Conservation (phyloP, 2,113 vertebrate genomes). For the Laticauda laticaudata region DNA sequence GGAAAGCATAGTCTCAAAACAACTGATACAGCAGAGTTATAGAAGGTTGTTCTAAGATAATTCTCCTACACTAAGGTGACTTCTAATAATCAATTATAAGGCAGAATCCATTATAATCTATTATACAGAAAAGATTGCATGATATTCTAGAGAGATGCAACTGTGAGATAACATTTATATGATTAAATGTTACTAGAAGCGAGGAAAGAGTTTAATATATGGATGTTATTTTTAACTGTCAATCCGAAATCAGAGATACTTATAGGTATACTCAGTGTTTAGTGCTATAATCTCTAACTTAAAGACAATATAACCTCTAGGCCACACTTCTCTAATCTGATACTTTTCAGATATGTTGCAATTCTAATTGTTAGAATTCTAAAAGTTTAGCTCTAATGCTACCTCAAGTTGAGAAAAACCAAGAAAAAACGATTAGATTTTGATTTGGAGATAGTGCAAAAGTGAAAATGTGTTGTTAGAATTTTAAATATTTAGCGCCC, state of each 20-base stretch:
- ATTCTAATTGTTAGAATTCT: background rate
- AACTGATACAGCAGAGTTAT: background rate
- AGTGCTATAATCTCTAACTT: background rate
- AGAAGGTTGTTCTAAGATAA: background rate
- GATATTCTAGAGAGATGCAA: background rate
- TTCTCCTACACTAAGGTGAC: background rate
- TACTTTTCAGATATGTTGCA: conserved; percentile 4
- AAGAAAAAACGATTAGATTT: background rate
- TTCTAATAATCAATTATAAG: background rate
- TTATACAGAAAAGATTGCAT: background rate
- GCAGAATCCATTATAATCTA: background rate
- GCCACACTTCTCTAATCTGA: background rate
- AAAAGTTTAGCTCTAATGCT: background rate
- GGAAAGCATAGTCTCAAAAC: background rate
- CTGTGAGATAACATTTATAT: background rate
- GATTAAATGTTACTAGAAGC: background rate
- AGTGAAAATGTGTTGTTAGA: background rate
- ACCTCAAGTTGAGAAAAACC: background rate
- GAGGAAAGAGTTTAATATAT: background rate
- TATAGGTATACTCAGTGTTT: background rate
- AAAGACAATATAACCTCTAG: background rate
- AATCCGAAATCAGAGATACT: background rate
- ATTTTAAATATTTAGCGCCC: background rate
- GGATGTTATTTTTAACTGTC: background rate
- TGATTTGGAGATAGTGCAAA: background rate